A percentile compares a stretch with the other conserved stretches of the same genome.
phyloP scores from a whole-genome alignment of 2,888 invertebrate species.

The Serripes groenlandicus region DNA sequence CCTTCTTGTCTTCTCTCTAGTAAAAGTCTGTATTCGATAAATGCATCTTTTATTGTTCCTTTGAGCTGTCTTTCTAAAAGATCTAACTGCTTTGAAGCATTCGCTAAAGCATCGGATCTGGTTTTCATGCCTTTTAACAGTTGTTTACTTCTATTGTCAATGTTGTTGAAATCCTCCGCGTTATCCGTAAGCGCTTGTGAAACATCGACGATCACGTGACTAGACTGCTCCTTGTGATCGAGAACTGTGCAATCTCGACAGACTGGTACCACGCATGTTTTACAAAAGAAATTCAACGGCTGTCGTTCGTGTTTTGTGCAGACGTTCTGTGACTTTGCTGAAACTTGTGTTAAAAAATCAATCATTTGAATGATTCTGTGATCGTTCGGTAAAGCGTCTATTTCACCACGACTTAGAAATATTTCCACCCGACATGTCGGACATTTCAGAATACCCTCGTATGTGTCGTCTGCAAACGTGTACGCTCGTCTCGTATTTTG shows the following conservation, averaged over 20 bases:
- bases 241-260: conserved; percentile 83
- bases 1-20: conserved; percentile 81
- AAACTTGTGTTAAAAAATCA: conserved; percentile 80
- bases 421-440: conserved; percentile 83
- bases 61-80: conserved; percentile 78
- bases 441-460: conserved; percentile 81
- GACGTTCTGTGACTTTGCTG: conserved; percentile 78
- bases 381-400: conserved; percentile 79
- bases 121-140: conserved; percentile 77
- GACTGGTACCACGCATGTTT: conserved; percentile 78
- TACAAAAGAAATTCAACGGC: conserved; percentile 82
- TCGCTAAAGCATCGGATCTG: conserved; percentile 78
- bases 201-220: conserved; percentile 80
- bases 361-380: conserved; percentile 84
- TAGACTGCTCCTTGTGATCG: conserved; percentile 82
- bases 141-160: conserved; percentile 74
- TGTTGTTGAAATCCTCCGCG: conserved; percentile 76
- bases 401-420: conserved; percentile 77
- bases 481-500: conserved; percentile 71
- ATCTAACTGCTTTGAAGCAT: conserved; percentile 81
- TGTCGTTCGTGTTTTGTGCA: conserved; percentile 82
- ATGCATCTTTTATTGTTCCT: conserved; percentile 80
- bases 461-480: conserved; percentile 74
- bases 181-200: conserved; percentile 77
- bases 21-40: conserved; percentile 81